Base-by-base conservation (phyloP, 1,140 invertebrate species). In the Plectrocnemia conspersa region DNA sequence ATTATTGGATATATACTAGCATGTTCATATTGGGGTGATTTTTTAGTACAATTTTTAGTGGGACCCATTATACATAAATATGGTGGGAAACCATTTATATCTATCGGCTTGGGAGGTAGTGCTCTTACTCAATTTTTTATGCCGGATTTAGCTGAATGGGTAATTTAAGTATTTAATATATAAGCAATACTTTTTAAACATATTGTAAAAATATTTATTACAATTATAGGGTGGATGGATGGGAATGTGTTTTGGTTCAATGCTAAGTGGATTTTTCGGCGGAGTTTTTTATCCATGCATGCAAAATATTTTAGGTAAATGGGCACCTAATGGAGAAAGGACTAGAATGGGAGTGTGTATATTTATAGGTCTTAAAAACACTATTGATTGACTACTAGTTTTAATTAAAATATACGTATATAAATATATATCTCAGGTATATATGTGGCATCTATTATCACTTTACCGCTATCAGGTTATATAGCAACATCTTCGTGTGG, bases 21-120 rank as follows among this genome's bases (percentile, higher is more conserved):
- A 0, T 73, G 79, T 1, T 82, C 83, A 58, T 81, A 79, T 64
- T 79, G 77, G 71, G 82, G 81, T 1, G 82, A 83, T 62, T 76
- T 81, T 46, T 7, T 78, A 2, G 77, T 81, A 1, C 83, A 85
- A 62, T 74, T 90, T 2, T 79, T 85, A 0, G 85, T 80, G 0
- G 87, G 86, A 2, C 77, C 81, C 52, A 55, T 87, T 0, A 79
- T 79, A 1, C 75, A 81, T 49, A 76, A 69, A 6, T 81, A 79
- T 45, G 84, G 85, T 4, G 73, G 81, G 0, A 79, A 82, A 64
- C 68, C 67, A 11, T 72, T 88, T 7, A 72, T 90, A 22, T 11
- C 33, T 5, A 3, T 33, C 11, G 23, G 19, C 9, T 24, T 22
- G 9, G n/a, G 11, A 15, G 21, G 23, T 10, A 50, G 33, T 50